These are phyloP conservation scores for Eueremaeus valkanovi DNA, from an alignment of 2,888 invertebrate species.

Conservation along the genomic window DNA sequence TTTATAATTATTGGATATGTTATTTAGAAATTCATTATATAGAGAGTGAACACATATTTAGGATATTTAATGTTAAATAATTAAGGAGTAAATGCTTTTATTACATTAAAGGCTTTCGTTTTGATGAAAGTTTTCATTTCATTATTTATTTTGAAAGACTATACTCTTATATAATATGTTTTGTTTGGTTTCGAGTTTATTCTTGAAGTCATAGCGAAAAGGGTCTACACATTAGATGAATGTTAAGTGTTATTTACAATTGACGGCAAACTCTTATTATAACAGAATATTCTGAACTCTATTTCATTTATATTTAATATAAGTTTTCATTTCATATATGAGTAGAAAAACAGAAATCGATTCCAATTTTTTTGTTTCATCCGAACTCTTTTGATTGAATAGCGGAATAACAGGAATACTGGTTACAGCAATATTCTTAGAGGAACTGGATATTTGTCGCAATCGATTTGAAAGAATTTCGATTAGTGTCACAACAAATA, in stretches of 20 bases:
- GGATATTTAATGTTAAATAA: conserved; percentile 14
- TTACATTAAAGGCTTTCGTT: conserved; percentile 17
- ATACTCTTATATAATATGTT: background rate
- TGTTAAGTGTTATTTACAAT: background rate
- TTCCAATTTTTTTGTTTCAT: too few species aligned
- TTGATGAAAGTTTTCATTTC: conserved; percentile 30
- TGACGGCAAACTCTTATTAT: background rate
- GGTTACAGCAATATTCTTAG: too few species aligned
- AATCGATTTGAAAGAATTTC: too few species aligned
- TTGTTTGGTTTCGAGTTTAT: background rate
- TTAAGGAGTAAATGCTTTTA: conserved; percentile 24
- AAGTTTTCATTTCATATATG: too few species aligned
- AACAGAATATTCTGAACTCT: too few species aligned
- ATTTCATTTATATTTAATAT: too few species aligned
- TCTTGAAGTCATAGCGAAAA: background rate
- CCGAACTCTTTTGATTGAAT: too few species aligned
- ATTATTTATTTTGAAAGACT: background rate
- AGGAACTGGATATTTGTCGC: too few species aligned
- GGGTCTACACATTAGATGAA: background rate
- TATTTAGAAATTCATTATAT: background rate
- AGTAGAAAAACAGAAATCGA: too few species aligned
- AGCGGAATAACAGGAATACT: too few species aligned
- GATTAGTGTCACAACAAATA: too few species aligned
- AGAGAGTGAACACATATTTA: conserved; percentile 10
- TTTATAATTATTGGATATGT: background rate